phyloP scores from a whole-genome alignment of 2,113 vertebrate species.

The Sarotherodon lohbergeri region DNA sequence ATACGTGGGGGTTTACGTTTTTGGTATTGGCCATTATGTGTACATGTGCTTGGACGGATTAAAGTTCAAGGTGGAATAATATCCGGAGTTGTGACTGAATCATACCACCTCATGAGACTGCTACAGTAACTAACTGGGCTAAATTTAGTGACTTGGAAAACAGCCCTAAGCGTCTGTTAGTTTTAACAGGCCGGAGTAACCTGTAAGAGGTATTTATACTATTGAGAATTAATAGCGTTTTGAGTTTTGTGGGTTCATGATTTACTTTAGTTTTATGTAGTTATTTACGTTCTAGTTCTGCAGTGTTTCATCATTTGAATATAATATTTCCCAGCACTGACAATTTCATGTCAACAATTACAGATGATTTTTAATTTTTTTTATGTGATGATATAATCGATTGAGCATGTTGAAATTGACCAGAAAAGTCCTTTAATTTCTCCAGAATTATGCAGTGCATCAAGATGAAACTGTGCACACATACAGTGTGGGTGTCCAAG shows the following conservation, averaged over 20 bases:
- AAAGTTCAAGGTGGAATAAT: rapidly evolving
- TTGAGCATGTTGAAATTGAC: no score
- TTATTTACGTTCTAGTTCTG: neutral
- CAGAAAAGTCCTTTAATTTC: no score
- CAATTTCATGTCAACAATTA: neutral
- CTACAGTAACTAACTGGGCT: neutral
- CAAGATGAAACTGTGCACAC: no score
- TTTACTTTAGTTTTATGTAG: neutral
- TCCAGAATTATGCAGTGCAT: no score
- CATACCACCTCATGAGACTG: neutral
- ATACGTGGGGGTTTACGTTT: neutral
- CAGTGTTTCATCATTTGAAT: neutral
- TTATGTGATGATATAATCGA: no score
- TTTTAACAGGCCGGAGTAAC: neutral
- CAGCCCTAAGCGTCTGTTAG: neutral
- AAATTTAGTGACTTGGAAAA: neutral
- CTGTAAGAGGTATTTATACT: neutral
- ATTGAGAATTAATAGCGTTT: neutral
- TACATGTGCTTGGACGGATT: neutral
- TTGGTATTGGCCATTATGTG: neutral
- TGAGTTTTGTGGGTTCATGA: neutral
- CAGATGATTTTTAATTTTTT: neutral
- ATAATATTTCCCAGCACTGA: neutral
- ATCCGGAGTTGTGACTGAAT: neutral
- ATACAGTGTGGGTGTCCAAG: no score